Evolutionary conservation across 2,888 invertebrate species (phyloP).

Genomic region (Microctonus brassicae): DNA sequence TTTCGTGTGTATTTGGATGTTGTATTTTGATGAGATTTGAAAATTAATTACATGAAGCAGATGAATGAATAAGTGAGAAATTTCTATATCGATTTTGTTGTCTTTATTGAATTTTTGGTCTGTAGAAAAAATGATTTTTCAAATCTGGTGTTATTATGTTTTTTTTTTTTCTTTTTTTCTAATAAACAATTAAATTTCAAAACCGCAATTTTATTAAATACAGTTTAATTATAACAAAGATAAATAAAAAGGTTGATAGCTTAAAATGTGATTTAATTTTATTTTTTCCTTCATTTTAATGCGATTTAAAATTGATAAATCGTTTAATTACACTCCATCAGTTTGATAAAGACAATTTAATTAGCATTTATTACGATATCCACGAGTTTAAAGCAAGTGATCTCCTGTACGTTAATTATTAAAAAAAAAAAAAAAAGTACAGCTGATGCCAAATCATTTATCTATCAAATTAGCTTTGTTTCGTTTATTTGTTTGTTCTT

Average conservation of each 20-base stretch:
- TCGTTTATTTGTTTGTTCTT: conserved; percentile 34
- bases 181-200: too few relatives aligned
- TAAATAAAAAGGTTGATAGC: too few relatives aligned
- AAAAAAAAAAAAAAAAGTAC: conserved; percentile 59
- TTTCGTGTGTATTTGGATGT: background rate
- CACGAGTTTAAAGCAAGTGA: conserved; percentile 63
- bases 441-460: conserved; percentile 66
- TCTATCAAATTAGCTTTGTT: conserved; percentile 43
- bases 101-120: background rate
- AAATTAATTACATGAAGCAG: background rate
- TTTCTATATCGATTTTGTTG: conserved; percentile 18
- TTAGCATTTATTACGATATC: conserved; percentile 57
- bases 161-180: too few relatives aligned
- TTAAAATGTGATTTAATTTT: too few relatives aligned
- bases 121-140: too few relatives aligned
- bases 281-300: too few relatives aligned
- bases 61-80: background rate
- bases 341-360: conserved; percentile 29
- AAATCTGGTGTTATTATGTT: too few relatives aligned
- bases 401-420: conserved; percentile 59
- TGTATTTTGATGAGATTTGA: background rate
- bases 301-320: too few relatives aligned
- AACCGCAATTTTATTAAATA: too few relatives aligned
- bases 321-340: too few relatives aligned
- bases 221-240: too few relatives aligned